These are phyloP conservation scores for Ectropis grisescens DNA, from an alignment of 1,140 invertebrate genomes.

Conservation along the genomic window DNA sequence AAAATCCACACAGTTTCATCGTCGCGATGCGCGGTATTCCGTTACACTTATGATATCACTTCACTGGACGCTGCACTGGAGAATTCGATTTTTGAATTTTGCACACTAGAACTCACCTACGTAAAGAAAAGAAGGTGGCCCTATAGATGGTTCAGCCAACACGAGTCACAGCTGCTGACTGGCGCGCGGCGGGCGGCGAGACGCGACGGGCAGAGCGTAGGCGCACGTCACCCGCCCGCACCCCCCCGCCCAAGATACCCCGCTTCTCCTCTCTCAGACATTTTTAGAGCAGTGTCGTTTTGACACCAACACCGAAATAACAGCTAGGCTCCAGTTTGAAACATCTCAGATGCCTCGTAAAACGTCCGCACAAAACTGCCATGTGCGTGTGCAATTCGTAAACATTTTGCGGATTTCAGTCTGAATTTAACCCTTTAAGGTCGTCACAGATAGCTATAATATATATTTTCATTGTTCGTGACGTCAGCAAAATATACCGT, in stretches of 20 bases:
- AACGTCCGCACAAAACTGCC: too few relatives aligned
- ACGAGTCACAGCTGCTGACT: conserved; percentile 67
- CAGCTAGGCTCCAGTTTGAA: conserved; percentile 32
- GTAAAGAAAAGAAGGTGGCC: conserved; percentile 59
- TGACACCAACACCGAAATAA: conserved; percentile 66
- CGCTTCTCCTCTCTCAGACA: conserved; percentile 28
- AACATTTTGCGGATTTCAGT: too few relatives aligned
- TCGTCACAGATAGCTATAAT: too few relatives aligned
- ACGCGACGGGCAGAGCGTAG: conserved; percentile 52
- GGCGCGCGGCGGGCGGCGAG: conserved; percentile 55
- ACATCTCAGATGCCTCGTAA: conserved; percentile 6
- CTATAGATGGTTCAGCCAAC: conserved; percentile 67
- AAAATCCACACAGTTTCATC: conserved; percentile 7
- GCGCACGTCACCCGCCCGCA: conserved; percentile 26
- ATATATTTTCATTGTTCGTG: too few relatives aligned
- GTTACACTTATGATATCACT: conserved; percentile 31
- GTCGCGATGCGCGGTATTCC: conserved; percentile 20
- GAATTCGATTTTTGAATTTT: conserved; percentile 22
- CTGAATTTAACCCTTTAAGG: too few relatives aligned
- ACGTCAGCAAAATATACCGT: too few relatives aligned
- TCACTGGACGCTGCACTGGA: conserved; percentile 44
- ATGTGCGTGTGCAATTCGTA: too few relatives aligned
- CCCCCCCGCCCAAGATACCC: conserved; percentile 10
- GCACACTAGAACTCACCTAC: conserved; percentile 61
- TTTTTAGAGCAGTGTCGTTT: conserved; percentile 66